Evolutionary conservation across 2,113 vertebrate genomes (phyloP).

Genomic region (Arothron firmamentum): DNA sequence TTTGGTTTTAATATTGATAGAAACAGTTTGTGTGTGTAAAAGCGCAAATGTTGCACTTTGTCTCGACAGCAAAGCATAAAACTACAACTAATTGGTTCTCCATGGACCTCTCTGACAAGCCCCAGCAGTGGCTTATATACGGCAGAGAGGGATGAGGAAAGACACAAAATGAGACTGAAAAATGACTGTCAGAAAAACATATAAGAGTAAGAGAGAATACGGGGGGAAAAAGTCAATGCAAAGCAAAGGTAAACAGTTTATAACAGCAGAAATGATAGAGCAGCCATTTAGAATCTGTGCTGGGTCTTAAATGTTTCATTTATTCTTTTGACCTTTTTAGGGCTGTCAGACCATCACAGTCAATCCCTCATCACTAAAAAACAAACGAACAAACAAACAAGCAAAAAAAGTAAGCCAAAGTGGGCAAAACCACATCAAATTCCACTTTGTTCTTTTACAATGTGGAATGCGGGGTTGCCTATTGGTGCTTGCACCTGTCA

Average conservation of each 20-base stretch:
- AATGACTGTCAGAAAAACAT: no score
- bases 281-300: no score
- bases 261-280: no score
- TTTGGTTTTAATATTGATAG: constrained; percentile 44
- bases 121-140: constrained; percentile 20
- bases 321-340: no score
- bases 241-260: no score
- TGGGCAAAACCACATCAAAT: neutral
- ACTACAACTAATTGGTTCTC: constrained; percentile 58
- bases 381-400: no score
- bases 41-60: constrained; percentile 46
- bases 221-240: no score
- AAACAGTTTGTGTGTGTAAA: constrained; percentile 25
- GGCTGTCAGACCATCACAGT: no score
- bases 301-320: no score
- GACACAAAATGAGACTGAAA: neutral
- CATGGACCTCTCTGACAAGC: constrained; percentile 40
- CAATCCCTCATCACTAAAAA: no score
- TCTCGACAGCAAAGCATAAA: constrained; percentile 41
- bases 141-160: constrained; percentile 10
- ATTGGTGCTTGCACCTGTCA: constrained; percentile 4
- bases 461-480: neutral
- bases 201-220: no score
- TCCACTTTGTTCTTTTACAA: neutral
- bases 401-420: no score